Evolutionary conservation across 2,113 vertebrate species (phyloP).

Genomic region (Grallaria varia): DNA sequence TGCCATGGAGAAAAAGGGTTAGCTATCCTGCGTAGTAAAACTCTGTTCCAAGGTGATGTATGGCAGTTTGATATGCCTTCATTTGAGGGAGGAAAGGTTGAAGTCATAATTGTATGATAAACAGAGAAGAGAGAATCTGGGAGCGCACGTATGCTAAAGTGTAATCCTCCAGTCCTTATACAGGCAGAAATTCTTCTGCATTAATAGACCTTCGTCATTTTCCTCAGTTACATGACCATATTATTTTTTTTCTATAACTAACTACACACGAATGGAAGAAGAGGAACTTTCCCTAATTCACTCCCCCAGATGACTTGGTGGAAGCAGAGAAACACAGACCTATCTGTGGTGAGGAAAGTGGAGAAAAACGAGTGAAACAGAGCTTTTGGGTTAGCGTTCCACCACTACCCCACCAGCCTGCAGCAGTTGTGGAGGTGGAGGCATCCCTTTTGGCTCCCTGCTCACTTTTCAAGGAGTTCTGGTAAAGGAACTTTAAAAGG

Average conservation of each 20-base stretch:
- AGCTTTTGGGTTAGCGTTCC: neutral
- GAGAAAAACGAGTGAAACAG: neutral
- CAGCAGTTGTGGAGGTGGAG: neutral
- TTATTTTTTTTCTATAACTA: neutral
- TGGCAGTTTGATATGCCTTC: conserved; percentile 44
- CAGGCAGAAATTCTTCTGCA: conserved; percentile 9
- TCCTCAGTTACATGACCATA: neutral
- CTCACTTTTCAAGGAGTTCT: neutral
- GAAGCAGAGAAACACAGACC: neutral
- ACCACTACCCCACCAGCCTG: neutral
- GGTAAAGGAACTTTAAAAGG: neutral
- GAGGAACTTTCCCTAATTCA: neutral
- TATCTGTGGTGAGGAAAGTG: neutral
- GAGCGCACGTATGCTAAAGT: neutral
- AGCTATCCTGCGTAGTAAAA: conserved; percentile 3
- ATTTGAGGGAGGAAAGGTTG: conserved; percentile 45
- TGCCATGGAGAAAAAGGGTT: conserved; percentile 50
- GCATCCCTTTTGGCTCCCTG: neutral
- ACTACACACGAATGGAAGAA: neutral
- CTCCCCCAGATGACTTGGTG: neutral
- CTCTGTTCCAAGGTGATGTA: conserved; percentile 31
- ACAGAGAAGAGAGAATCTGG: neutral
- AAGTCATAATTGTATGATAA: conserved; percentile 51
- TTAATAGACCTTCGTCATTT: neutral
- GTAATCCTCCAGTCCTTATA: conserved; percentile 3